Percentiles rank a stretch among this genome's conserved stretches.
phyloP scores from a whole-genome alignment of 2,888 invertebrate species.

The Anorthoa munda region DNA sequence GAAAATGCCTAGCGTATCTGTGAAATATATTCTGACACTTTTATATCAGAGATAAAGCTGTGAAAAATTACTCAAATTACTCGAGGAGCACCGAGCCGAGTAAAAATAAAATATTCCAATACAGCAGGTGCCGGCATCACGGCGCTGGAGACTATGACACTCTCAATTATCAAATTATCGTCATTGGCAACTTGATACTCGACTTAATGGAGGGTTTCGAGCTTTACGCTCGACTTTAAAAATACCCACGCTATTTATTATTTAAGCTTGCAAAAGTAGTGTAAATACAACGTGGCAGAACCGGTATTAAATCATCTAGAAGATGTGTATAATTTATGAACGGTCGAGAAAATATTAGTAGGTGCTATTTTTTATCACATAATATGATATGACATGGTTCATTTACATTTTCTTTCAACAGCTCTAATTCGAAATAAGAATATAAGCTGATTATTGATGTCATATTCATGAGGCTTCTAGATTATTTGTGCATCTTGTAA shows the following conservation, averaged over 20 bases:
- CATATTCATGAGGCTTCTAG: slow-evolving; percentile 71
- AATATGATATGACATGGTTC: slow-evolving; percentile 66
- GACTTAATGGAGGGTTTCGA: slow-evolving; percentile 81
- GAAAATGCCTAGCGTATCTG: slow-evolving; percentile 46
- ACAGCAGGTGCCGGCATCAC: slow-evolving; percentile 74
- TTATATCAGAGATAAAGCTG: slow-evolving; percentile 54
- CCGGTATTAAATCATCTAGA: slow-evolving; percentile 81
- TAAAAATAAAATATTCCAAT: slow-evolving; percentile 54
- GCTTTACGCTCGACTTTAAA: slow-evolving; percentile 80
- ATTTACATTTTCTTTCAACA: slow-evolving; percentile 76
- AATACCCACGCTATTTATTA: slow-evolving; percentile 82
- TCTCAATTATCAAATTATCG: slow-evolving; percentile 87
- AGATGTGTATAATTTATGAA: slow-evolving; percentile 75
- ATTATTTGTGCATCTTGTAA: slow-evolving; percentile 69
- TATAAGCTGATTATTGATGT: slow-evolving; percentile 76
- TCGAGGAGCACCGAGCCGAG: slow-evolving; percentile 35
- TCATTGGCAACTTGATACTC: slow-evolving; percentile 83
- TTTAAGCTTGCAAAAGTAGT: slow-evolving; percentile 79
- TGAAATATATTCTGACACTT: slow-evolving; percentile 48
- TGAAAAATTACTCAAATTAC: slow-evolving; percentile 59
- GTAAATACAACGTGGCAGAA: slow-evolving; percentile 81
- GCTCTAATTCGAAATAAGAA: slow-evolving; percentile 66
- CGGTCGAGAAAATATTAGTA: slow-evolving; percentile 69
- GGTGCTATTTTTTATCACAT: slow-evolving; percentile 70
- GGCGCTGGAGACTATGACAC: slow-evolving; percentile 75